phyloP scores from a whole-genome alignment of 2,888 invertebrate species.

The Geophilus truncorum region DNA sequence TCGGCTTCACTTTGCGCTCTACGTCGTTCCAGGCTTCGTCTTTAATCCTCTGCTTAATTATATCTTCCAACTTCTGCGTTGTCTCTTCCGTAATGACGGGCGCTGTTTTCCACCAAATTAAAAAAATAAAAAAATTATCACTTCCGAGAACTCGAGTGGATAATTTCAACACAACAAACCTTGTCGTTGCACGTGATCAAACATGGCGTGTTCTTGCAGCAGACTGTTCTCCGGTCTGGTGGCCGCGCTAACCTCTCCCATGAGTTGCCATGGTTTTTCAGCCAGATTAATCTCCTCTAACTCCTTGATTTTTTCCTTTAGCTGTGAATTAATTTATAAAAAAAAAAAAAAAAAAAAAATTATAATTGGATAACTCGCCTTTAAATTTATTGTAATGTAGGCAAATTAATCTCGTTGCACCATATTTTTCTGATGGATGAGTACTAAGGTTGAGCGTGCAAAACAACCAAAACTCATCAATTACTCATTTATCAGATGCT shows the following conservation, averaged over 20 bases:
- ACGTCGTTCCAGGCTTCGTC: constrained; percentile 91
- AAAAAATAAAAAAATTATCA: not conserved
- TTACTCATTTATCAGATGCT: no score
- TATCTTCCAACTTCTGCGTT: constrained; percentile 77
- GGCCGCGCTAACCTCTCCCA: constrained; percentile 77
- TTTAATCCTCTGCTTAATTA: constrained; percentile 85
- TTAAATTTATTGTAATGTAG: no score
- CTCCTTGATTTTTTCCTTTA: constrained; percentile 44
- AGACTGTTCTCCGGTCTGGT: constrained; percentile 85
- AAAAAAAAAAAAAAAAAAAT: no score
- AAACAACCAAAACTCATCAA: no score
- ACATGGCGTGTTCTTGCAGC: constrained; percentile 84
- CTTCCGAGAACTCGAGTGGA: not conserved
- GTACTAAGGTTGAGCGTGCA: no score
- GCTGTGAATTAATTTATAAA: constrained; percentile 51
- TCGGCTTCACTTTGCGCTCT: constrained; percentile 74
- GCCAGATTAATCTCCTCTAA: constrained; percentile 56
- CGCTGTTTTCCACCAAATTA: constrained; percentile 51
- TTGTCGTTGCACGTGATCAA: constrained; percentile 74
- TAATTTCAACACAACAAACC: constrained; percentile 45
- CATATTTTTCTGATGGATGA: no score
- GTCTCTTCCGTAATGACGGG: constrained; percentile 90
- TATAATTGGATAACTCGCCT: no score
- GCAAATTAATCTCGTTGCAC: not conserved
- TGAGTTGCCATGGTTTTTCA: constrained; percentile 89